A percentile compares a stretch with the other conserved stretches of the same genome.
Conservation (phyloP, 2,888 invertebrate genomes). For the Camptogramma bilineatum region DNA sequence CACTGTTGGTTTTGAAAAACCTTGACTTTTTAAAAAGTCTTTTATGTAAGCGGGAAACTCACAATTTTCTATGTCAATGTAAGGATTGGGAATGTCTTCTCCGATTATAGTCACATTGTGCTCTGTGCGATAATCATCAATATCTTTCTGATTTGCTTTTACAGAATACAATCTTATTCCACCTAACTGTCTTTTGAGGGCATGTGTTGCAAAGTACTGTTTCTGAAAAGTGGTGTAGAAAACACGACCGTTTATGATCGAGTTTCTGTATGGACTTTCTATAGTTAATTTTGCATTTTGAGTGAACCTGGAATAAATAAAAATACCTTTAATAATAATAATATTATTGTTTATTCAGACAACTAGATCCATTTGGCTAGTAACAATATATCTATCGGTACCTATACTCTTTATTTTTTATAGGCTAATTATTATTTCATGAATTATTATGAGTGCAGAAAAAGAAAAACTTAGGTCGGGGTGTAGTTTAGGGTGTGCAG, state of each 20-base stretch:
- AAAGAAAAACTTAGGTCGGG: no score
- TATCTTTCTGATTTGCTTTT: conserved; percentile 73
- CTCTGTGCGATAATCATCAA: conserved; percentile 87
- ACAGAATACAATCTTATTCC: conserved; percentile 59
- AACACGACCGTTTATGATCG: conserved; percentile 45
- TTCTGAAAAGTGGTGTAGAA: conserved; percentile 48
- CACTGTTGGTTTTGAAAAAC: conserved; percentile 90
- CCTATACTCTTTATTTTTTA: no score
- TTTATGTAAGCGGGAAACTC: conserved; percentile 90
- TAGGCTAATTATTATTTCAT: no score
- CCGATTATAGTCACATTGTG: conserved; percentile 91
- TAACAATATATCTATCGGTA: no score
- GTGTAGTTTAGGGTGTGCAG: no score
- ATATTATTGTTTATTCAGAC: background rate
- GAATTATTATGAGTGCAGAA: no score
- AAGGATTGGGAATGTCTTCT: conserved; percentile 89
- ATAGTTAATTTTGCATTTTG: conserved; percentile 50
- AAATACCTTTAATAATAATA: background rate
- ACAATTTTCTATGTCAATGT: conserved; percentile 90
- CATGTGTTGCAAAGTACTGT: conserved; percentile 39
- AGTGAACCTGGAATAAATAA: conserved; percentile 52
- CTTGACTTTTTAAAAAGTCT: conserved; percentile 86
- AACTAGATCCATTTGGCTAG: no score
- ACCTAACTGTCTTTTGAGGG: conserved; percentile 21
- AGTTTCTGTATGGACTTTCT: conserved; percentile 44